Evolutionary conservation across 2,113 vertebrate genomes (phyloP).

Genomic region (Suncus etruscus): DNA sequence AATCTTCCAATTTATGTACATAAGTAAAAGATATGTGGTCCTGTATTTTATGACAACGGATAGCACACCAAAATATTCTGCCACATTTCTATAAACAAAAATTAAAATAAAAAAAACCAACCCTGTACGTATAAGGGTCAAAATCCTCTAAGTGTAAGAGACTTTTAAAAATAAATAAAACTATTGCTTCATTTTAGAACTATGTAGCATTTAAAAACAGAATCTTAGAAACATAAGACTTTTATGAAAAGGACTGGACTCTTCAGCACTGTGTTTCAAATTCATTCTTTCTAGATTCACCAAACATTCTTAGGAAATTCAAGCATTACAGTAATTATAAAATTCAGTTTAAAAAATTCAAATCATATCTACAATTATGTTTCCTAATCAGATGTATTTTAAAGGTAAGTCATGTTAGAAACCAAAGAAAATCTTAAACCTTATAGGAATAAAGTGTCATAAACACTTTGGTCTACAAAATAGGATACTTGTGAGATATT

Average conservation of each 20-base stretch:
- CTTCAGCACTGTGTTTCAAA: constrained; percentile 52
- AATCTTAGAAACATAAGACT: constrained; percentile 39
- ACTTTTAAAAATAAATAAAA: constrained; percentile 54
- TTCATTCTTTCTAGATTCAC: constrained; percentile 19
- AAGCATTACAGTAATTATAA: neutral
- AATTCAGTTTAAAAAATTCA: neutral
- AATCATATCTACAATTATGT: constrained; percentile 52
- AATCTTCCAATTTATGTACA: too few species aligned
- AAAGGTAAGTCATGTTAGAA: neutral
- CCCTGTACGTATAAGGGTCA: constrained; percentile 54
- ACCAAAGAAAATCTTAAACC: constrained; percentile 14
- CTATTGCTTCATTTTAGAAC: constrained; percentile 16
- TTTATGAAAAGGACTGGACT: neutral
- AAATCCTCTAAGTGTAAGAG: constrained; percentile 55
- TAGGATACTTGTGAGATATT: constrained; percentile 42
- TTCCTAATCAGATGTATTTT: constrained; percentile 12
- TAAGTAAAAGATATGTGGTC: constrained; percentile 47
- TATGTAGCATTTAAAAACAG: constrained; percentile 35
- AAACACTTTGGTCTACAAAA: neutral
- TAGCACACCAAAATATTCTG: constrained; percentile 2
- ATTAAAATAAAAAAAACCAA: neutral
- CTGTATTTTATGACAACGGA: constrained; percentile 58
- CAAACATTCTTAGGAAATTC: constrained; percentile 12
- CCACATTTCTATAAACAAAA: constrained; percentile 33
- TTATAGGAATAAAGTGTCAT: constrained; percentile 14